Conservation (phyloP, 2,888 invertebrate genomes). For the Lepidochrysops patricia region DNA sequence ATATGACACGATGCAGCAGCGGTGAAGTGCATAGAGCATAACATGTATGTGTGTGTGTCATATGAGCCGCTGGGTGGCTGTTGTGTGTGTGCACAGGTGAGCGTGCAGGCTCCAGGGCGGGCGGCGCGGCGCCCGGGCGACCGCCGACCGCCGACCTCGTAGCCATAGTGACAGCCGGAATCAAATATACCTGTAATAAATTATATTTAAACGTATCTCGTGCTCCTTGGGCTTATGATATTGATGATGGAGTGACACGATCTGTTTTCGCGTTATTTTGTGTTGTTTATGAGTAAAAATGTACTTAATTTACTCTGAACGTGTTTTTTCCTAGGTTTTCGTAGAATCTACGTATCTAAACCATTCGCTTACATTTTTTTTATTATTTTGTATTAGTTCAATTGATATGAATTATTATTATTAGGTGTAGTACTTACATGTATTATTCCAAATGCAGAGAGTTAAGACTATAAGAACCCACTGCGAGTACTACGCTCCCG, state of each 20-base stretch:
- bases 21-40: conserved; percentile 44
- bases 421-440: too few relatives aligned
- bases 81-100: conserved; percentile 53
- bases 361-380: too few relatives aligned
- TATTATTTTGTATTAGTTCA: not conserved
- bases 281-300: not conserved
- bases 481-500: not conserved
- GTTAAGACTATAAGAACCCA: not conserved
- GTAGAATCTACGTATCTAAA: too few relatives aligned
- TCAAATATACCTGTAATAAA: conserved; percentile 44
- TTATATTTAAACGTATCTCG: conserved; percentile 30
- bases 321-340: too few relatives aligned
- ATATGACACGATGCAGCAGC: conserved; percentile 36
- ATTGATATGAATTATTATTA: too few relatives aligned
- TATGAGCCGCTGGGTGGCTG: conserved; percentile 33
- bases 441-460: not conserved
- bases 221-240: not conserved
- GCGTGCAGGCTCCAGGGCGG: conserved; percentile 40
- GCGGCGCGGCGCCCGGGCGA: conserved; percentile 42
- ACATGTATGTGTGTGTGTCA: conserved; percentile 33
- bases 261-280: not conserved
- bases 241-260: not conserved
- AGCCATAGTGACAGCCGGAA: conserved; percentile 52
- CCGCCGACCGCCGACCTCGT: conserved; percentile 38
- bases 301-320: too few relatives aligned